Base-by-base conservation (phyloP, 2,888 invertebrate genomes). In the Hylaea fasciaria region DNA sequence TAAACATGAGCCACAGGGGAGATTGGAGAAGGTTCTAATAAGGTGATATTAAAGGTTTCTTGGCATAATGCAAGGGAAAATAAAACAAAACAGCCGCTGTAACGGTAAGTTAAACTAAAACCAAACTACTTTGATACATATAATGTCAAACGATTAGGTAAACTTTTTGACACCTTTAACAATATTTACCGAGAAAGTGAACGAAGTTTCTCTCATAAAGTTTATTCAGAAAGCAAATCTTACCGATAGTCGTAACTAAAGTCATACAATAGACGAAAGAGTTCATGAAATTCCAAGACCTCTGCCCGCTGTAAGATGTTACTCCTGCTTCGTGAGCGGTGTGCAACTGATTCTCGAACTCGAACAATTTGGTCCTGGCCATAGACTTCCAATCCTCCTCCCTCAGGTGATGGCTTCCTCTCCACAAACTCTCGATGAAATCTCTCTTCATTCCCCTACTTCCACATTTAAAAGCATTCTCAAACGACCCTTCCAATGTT, bases 311-410 rank as follows among this genome's bases (percentile, higher is more conserved):
- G 80, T 96, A 97, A 0, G 96, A 95, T 22, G 95, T 96, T 62
- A 97, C 94, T 0, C 97, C 97, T 17, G 96, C 95, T 80, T 97
- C 97, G 76, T 96, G 96, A 0, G 97, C 96, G 0, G 94, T 94
- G 74, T 97, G 96, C 35, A 98, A 87, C 78, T 97, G 97, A 65
- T 96, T 95, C 83, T 98, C 98, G 79, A 98, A 98, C 66, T 95
- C 95, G 80, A 95, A 94, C 54, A 98, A 84, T 80, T 96, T 95
- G 70, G 94, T 94, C 57, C 97, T 93, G 0, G 97, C 97, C 90
- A 96, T 93, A 11, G 96, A 95, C 78, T 97, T 97, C 97, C 97
- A 97, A 78, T 97, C 97, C 50, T 97, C 97, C 82, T 97, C 97
- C 55, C 95, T 94, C 86, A 97, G 89, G 77, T 95, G 95, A 81